Evolutionary conservation across 1,140 invertebrate genomes (phyloP).

Genomic region (Sycobia sp.): DNA sequence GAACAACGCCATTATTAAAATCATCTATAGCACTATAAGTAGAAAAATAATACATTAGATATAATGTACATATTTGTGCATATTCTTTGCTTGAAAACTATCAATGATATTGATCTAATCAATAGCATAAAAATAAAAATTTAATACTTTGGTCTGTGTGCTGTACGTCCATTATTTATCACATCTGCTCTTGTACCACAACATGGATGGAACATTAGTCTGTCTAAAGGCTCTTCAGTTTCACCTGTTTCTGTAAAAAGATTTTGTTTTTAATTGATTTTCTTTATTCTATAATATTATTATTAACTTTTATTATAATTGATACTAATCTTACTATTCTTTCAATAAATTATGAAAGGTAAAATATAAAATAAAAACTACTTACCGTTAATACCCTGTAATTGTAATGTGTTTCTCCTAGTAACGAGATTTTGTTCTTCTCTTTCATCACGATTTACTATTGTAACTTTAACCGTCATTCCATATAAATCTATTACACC

Average conservation of each 20-base stretch:
- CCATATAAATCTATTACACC: slow-evolving; percentile 95
- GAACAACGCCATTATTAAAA: slow-evolving; percentile 95
- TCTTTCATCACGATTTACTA: slow-evolving; percentile 79
- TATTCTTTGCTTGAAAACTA: too few relatives aligned
- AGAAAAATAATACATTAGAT: not conserved
- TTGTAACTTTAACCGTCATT: slow-evolving; percentile 92
- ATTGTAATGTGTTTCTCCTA: slow-evolving; percentile 68
- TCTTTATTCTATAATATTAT: not conserved
- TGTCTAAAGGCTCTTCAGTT: slow-evolving; percentile 63
- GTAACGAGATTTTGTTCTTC: slow-evolving; percentile 80
- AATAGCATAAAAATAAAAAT: not conserved
- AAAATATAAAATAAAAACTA: not conserved
- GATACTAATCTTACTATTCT: not conserved
- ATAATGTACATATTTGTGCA: too few relatives aligned
- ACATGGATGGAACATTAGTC: slow-evolving; percentile 84
- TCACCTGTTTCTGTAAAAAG: slow-evolving; percentile 55
- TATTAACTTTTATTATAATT: not conserved
- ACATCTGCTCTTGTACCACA: slow-evolving; percentile 92
- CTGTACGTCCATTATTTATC: slow-evolving; percentile 87
- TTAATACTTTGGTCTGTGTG: slow-evolving; percentile 84
- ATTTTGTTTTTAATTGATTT: slow-evolving; percentile 10
- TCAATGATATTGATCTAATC: too few relatives aligned
- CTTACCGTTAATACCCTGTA: slow-evolving; percentile 46
- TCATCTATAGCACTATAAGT: slow-evolving; percentile 82
- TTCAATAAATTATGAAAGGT: not conserved